Evolutionary conservation across 2,113 vertebrate species (phyloP), one percentile per base, ranked within the genome.

Genomic region (Motacilla tschutschensis): DNA sequence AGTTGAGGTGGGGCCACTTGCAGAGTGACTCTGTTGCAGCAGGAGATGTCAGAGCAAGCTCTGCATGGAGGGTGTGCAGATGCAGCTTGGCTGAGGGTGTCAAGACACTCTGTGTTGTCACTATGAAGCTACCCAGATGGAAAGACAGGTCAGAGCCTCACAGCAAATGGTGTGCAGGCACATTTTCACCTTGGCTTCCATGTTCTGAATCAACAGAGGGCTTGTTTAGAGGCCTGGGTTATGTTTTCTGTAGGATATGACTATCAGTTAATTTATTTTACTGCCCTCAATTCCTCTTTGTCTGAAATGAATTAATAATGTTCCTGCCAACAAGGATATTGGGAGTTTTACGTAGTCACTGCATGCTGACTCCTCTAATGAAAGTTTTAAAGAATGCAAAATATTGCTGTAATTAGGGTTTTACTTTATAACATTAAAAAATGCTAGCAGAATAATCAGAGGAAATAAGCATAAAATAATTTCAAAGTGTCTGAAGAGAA

Each of bases 11-110:
- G 28, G 14, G 46, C 21, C 33, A 4, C 7, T 4, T 11, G 25
- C 0, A 0, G 28, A 36, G 17, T 38, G 38, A 17, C 33, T 35
- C 9, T 2, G 0, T 18, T 46, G 33, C 40, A 36, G 43, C 29
- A 8, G 71, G 47, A 33, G 31, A 5, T 62, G 53, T 20, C 55
- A 17, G 10, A 55, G 57, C 3, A 4, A 26, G 10, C 40, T 63
- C 25, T 2, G 25, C 36, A 3, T 2, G 28, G 12, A 35, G 62
- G 29, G 13, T 80, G 64, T 66, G 57, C 44, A 50, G 26, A 12
- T 47, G 5, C 20, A 17, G 40, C 41, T 60, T 50, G 70, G 35
- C 26, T 28, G 62, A 17, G 71, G 72, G 12, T 25, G 26, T 35
- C 25, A 60, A 60, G 26, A 17, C 6, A 2, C 0, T 5, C 40